Conservation (phyloP, 2,888 invertebrate genomes). For the Caenorhabditis virilis region DNA sequence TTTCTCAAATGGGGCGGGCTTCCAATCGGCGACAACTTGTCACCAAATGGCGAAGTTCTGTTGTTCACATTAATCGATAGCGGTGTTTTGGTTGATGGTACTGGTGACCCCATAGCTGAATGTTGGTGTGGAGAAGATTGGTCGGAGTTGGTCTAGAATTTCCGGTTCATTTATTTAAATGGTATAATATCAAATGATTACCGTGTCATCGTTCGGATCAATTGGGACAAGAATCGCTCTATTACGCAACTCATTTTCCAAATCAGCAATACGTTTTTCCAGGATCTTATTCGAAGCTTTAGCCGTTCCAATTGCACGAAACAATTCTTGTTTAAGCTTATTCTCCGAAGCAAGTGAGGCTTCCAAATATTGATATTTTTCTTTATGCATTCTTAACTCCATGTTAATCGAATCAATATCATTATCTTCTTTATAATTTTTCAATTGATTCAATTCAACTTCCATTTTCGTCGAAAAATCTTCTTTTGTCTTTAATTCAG, state of each 20-base stretch:
- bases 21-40: constrained; percentile 19
- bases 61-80: constrained; percentile 27
- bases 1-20: neutral
- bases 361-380: constrained; percentile 89
- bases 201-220: constrained; percentile 19
- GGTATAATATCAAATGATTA: neutral
- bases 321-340: constrained; percentile 93
- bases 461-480: constrained; percentile 75
- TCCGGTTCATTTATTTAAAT: neutral
- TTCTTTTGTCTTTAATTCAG: constrained; percentile 70
- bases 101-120: constrained; percentile 29
- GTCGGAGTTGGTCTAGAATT: constrained; percentile 29
- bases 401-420: constrained; percentile 42
- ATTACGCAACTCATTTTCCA: constrained; percentile 14
- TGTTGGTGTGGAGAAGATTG: constrained; percentile 45
- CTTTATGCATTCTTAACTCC: constrained; percentile 75
- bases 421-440: constrained; percentile 72
- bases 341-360: constrained; percentile 93
- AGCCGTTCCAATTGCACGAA: constrained; percentile 74
- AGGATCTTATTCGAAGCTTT: constrained; percentile 32
- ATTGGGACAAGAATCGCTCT: constrained; percentile 1
- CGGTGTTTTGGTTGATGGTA: constrained; percentile 30
- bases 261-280: constrained; percentile 21
- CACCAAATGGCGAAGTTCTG: constrained; percentile 22
- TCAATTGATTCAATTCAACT: constrained; percentile 74